These are phyloP conservation scores for Cinclus mexicanus DNA, from an alignment of 2,113 vertebrate species.

Conservation along the genomic window DNA sequence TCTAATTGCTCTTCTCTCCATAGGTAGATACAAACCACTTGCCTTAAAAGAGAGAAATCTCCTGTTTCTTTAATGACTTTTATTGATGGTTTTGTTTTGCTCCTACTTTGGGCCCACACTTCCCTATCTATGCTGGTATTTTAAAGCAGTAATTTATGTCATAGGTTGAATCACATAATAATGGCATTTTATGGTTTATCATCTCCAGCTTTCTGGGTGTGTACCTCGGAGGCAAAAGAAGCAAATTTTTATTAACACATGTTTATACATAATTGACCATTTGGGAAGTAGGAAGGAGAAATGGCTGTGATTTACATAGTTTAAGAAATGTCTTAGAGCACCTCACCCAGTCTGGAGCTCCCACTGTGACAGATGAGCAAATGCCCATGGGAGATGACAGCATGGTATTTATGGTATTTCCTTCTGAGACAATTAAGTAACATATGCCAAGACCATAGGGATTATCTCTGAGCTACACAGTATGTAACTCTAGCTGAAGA, in stretches of 20 bases:
- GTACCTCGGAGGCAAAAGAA: slow-evolving; percentile 77
- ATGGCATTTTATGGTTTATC: slow-evolving; percentile 71
- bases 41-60: background rate
- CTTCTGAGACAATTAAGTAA: slow-evolving; percentile 88
- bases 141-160: slow-evolving; percentile 75
- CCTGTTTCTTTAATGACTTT: background rate
- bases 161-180: slow-evolving; percentile 67
- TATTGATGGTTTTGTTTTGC: slow-evolving; percentile 24
- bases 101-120: slow-evolving; percentile 2
- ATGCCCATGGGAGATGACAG: slow-evolving; percentile 85
- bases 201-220: slow-evolving; percentile 74
- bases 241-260: slow-evolving; percentile 83
- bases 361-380: slow-evolving; percentile 84
- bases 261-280: slow-evolving; percentile 81
- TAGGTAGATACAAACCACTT: background rate
- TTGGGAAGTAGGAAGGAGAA: slow-evolving; percentile 77
- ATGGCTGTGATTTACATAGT: slow-evolving; percentile 81
- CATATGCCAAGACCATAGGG: slow-evolving; percentile 87
- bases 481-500: slow-evolving; percentile 77
- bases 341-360: slow-evolving; percentile 84
- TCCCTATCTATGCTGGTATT: slow-evolving; percentile 33
- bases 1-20: background rate
- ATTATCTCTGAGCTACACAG: slow-evolving; percentile 84
- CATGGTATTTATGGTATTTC: slow-evolving; percentile 86
- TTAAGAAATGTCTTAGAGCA: slow-evolving; percentile 83